Evolutionary conservation across 2,797 vertebrate genomes (phyloP).

Genomic region (Columba guinea): DNA sequence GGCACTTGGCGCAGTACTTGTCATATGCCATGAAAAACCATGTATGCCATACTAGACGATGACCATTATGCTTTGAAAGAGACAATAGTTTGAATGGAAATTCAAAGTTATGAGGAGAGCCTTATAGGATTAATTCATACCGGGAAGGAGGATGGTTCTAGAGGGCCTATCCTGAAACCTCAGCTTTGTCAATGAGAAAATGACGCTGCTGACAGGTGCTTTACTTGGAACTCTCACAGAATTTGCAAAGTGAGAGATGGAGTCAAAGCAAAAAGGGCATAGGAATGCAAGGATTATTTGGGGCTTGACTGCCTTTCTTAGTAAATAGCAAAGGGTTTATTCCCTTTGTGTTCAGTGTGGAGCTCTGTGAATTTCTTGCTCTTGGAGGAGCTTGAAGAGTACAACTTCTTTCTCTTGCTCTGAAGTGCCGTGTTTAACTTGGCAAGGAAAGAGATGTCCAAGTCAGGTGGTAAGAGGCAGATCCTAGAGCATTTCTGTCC

Average conservation of each 20-base stretch:
- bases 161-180: neutral
- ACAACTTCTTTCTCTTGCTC: neutral
- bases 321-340: neutral
- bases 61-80: neutral
- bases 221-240: neutral
- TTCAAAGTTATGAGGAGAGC: neutral
- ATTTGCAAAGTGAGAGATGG: neutral
- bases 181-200: neutral
- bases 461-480: neutral
- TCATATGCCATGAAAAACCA: neutral
- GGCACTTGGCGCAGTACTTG: neutral
- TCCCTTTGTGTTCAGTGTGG: neutral
- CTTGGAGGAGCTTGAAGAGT: neutral
- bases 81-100: neutral
- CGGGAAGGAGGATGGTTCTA: neutral
- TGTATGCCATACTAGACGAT: neutral
- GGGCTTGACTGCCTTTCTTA: neutral
- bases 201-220: neutral
- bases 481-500: neutral
- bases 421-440: neutral
- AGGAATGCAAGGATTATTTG: neutral
- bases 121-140: neutral
- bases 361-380: neutral
- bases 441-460: neutral
- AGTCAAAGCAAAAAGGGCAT: neutral